phyloP scores from a whole-genome alignment of 2,113 vertebrate genomes.

The Brachyistius frenatus region DNA sequence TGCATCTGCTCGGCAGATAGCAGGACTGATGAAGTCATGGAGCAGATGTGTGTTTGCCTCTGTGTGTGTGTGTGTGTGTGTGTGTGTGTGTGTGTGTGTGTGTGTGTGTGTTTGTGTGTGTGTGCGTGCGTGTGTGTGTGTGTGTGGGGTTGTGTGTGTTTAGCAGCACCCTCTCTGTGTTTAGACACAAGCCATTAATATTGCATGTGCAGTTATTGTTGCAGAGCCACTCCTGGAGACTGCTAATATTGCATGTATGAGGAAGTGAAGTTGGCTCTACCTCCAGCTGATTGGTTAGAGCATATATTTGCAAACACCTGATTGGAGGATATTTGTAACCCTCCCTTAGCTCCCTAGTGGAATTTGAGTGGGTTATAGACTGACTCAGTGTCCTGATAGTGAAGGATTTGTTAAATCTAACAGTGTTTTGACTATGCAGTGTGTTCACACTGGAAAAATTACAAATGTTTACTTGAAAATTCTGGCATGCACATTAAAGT shows the following conservation, averaged over 20 bases:
- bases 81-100: slow-evolving; percentile 23
- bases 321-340: slow-evolving; percentile 43
- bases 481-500: not conserved
- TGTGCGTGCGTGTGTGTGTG: slow-evolving; percentile 30
- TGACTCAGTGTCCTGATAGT: not conserved
- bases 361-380: slow-evolving; percentile 12
- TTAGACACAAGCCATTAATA: slow-evolving; percentile 74
- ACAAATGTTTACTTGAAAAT: not conserved
- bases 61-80: slow-evolving; percentile 36
- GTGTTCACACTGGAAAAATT: not conserved
- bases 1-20: slow-evolving; percentile 84
- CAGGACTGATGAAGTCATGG: slow-evolving; percentile 79
- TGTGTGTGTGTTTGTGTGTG: slow-evolving; percentile 63
- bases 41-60: slow-evolving; percentile 78
- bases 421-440: not conserved
- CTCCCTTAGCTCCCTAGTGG: slow-evolving; percentile 23
- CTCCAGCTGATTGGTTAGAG: slow-evolving; percentile 59
- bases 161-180: slow-evolving; percentile 55
- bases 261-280: slow-evolving; percentile 61
- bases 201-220: slow-evolving; percentile 71
- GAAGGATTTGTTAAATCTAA: not conserved
- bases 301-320: slow-evolving; percentile 42
- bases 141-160: slow-evolving; percentile 34
- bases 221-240: slow-evolving; percentile 61
- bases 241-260: slow-evolving; percentile 64